Evolutionary conservation across 2,797 vertebrate genomes (phyloP), one percentile per base, ranked within the genome.

Genomic region (Hippopotamyrus pictus): DNA sequence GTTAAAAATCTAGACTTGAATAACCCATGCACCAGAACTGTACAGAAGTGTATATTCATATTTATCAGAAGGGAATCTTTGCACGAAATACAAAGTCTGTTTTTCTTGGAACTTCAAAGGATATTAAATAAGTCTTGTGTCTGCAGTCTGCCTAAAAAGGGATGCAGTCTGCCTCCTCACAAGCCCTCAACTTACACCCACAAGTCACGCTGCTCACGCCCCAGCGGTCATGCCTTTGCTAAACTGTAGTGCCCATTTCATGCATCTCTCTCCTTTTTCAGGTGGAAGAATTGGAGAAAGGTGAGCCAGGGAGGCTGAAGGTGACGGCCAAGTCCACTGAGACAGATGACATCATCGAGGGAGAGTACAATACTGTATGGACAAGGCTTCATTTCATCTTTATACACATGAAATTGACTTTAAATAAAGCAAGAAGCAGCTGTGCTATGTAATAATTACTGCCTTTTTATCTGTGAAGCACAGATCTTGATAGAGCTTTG

Each of bases 351-450:
- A 44, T 96, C 59, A 90, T 97, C 3, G 97, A 98, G 94, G 98
- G 91, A 8, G 96, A 97, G 85, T 99, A 97, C 91, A 99, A 99
- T 92, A 99, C 98, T 1, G 99, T 99, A 94, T 92, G 97, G 83
- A 50, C 22, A 22, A 50, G 41, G 82, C 48, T 50, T 83, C n/a
- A 48, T 76, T 76, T 82, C 19, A 44, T 79, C 41, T 79, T 44
- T 79, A 79, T 79, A 17, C 41, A 79, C 37, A 41, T 14, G 73
- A 44, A 44, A 44, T 79, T 44, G 41, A 79, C 37, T 79, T 73
- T 17, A 37, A 73, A 73, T 11, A 41, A 44, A 44, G 65, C 29
- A 69, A 69, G 29, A 69, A 33, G 29, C 29, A 33, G 65, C 65
- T 14, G 1, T 69, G 29, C 25, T 14, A 5, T 33, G 65, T 33